Evolutionary conservation across 2,888 invertebrate species (phyloP).

Genomic region (Emesis russula): DNA sequence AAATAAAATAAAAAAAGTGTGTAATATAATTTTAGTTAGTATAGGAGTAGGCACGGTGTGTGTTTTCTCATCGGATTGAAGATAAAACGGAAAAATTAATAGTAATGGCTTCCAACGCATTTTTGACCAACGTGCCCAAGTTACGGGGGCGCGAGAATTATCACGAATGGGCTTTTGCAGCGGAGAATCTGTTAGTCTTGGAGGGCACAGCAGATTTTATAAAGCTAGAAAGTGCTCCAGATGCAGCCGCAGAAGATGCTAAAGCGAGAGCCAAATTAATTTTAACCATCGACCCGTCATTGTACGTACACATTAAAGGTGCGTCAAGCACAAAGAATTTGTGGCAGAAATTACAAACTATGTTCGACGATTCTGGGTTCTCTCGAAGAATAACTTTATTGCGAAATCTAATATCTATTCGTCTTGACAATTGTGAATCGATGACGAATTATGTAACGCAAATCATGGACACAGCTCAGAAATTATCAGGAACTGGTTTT

Average conservation of each 20-base stretch:
- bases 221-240: constrained; percentile 16
- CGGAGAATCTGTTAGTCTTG: constrained; percentile 74
- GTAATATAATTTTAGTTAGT: constrained; percentile 35
- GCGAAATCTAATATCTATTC: too few relatives aligned
- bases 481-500: too few relatives aligned
- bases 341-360: not conserved
- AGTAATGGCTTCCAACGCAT: constrained; percentile 62
- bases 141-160: constrained; percentile 77
- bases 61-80: too few relatives aligned
- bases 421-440: too few relatives aligned
- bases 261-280: not conserved
- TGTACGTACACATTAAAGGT: not conserved
- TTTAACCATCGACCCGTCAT: not conserved
- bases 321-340: constrained; percentile 1
- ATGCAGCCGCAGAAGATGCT: not conserved
- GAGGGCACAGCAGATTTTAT: constrained; percentile 57
- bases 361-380: not conserved
- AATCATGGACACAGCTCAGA: too few relatives aligned
- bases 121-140: constrained; percentile 69
- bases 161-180: constrained; percentile 78
- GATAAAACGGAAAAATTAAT: constrained; percentile 52
- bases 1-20: too few relatives aligned
- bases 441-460: not conserved
- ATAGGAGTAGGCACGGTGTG: constrained; percentile 3
- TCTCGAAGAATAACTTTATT: not conserved